These are phyloP conservation scores for Cataglyphis albicans DNA, from an alignment of 2,888 invertebrate genomes.

Conservation along the genomic window DNA sequence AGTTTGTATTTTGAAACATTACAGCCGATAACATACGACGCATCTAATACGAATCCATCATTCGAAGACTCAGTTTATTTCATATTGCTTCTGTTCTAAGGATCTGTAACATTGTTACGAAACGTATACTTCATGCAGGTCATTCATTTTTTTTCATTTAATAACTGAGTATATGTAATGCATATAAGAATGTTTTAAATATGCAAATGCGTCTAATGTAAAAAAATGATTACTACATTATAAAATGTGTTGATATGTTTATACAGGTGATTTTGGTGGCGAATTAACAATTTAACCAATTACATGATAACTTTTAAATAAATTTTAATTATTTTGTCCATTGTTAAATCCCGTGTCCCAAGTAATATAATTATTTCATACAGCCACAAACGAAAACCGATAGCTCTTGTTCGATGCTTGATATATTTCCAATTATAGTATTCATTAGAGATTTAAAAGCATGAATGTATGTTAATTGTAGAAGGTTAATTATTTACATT, in stretches of 20 bases:
- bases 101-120: slow-evolving; percentile 1
- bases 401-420: background rate
- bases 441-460: slow-evolving; percentile 78
- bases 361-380: background rate
- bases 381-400: background rate
- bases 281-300: background rate
- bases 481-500: slow-evolving; percentile 21
- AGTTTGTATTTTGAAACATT: slow-evolving; percentile 48
- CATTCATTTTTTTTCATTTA: slow-evolving; percentile 16
- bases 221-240: background rate
- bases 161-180: background rate
- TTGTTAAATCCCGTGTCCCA: background rate
- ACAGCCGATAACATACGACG: slow-evolving; percentile 24
- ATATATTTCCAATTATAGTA: slow-evolving; percentile 63
- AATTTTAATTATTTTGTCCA: slow-evolving; percentile 9
- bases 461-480: slow-evolving; percentile 71
- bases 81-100: slow-evolving; percentile 42
- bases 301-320: slow-evolving; percentile 3
- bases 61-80: slow-evolving; percentile 1
- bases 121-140: background rate
- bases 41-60: slow-evolving; percentile 47
- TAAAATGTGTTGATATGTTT: slow-evolving; percentile 23
- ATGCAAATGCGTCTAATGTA: slow-evolving; percentile 36
- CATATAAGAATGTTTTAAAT: slow-evolving; percentile 9
- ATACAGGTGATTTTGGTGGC: slow-evolving; percentile 26